Evolutionary conservation across 1,140 invertebrate species (phyloP), one percentile per base, ranked within the genome.

Genomic region (Nylanderia fulva): DNA sequence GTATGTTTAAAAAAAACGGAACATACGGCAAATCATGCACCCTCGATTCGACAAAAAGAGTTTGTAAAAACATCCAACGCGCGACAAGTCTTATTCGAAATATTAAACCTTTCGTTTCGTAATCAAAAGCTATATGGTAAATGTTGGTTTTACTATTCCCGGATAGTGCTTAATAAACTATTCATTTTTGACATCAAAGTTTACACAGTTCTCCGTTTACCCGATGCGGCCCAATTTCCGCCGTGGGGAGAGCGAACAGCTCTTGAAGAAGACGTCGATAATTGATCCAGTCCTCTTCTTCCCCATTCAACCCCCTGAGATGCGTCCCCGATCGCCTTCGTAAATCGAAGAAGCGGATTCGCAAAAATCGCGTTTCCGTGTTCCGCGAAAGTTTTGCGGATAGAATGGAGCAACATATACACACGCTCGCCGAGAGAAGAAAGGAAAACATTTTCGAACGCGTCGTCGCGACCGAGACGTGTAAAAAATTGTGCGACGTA

Each of bases 351-450:
- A 71, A 33, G 18, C 13, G 24, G 11, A 2, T 27, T 58, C 66
- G 39, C 52, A 58, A 60, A 72, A 82, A 82, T 60, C n/a, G 36
- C 36, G 64, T 69, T 80, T 79, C 63, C 75, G 29, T 24, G 29
- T 36, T 18, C 11, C 52, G 21, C 36, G 15, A 58, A 69, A 80
- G 18, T 71, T 71, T 72, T 13, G 33, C 45, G 21, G 8, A 33
- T 54, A 9, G 42, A 39, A 29, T 63, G 18, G 21, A 29, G 58
- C 54, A 72, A 48, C 45, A n/a, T n/a, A n/a, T n/a, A n/a, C n/a
- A 48, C 45, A 11, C 39, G 39, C 7, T 13, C 29, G 42, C 15
- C 66, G 63, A 36, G 36, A 29, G n/a, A 33, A 71, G 64, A 45
- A 58, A 69, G 48, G 21, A 72, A 82, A 72, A 72, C 52, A 80